phyloP scores from a whole-genome alignment of 1,140 invertebrate species.

The Psilanteris sp. region DNA sequence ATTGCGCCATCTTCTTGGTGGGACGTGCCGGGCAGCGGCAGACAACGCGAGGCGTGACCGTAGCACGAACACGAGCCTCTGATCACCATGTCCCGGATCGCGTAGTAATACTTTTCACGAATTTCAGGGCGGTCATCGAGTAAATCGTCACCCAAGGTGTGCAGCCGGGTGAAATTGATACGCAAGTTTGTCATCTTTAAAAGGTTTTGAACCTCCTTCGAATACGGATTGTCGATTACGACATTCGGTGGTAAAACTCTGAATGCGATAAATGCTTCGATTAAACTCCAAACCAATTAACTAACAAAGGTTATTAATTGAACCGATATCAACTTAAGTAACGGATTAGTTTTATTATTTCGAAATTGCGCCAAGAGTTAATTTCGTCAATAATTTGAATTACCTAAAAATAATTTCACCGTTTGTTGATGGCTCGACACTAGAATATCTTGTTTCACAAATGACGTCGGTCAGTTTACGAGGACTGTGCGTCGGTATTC shows the following conservation, averaged over 20 bases:
- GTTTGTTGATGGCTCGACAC: constrained; percentile 86
- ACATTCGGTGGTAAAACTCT: constrained; percentile 86
- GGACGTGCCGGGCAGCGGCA: constrained; percentile 86
- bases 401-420: constrained; percentile 85
- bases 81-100: constrained; percentile 94
- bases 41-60: constrained; percentile 96
- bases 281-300: too few relatives aligned
- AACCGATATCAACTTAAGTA: too few relatives aligned
- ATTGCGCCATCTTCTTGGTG: constrained; percentile 83
- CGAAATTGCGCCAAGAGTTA: too few relatives aligned
- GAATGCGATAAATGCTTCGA: too few relatives aligned
- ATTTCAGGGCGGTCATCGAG: constrained; percentile 86
- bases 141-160: constrained; percentile 90
- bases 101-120: constrained; percentile 92
- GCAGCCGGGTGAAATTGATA: constrained; percentile 89
- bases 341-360: too few relatives aligned
- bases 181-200: constrained; percentile 91
- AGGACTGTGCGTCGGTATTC: constrained; percentile 82
- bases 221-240: constrained; percentile 88
- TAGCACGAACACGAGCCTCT: constrained; percentile 99
- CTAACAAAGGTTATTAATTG: too few relatives aligned
- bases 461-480: constrained; percentile 86
- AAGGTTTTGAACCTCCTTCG: constrained; percentile 87
- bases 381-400: too few relatives aligned
- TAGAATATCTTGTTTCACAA: constrained; percentile 88